A percentile compares a stretch with the other conserved stretches of the same genome.
Evolutionary conservation across 2,113 vertebrate genomes (phyloP).

Genomic region (Panurus biarmicus): DNA sequence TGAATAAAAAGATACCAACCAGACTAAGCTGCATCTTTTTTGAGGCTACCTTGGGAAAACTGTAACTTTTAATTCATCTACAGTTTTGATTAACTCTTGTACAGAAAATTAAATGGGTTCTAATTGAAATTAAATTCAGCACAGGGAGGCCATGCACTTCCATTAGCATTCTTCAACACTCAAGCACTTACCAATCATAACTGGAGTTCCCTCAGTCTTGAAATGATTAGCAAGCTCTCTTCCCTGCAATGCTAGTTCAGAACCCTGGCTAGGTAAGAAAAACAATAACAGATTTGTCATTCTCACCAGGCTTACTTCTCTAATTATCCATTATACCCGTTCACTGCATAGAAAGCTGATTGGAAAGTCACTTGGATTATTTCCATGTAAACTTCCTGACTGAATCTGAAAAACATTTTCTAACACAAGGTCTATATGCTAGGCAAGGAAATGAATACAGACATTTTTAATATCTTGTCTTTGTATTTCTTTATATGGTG

Average conservation of each 20-base stretch:
- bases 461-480: neutral
- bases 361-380: neutral
- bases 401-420: neutral
- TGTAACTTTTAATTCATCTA: neutral
- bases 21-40: neutral
- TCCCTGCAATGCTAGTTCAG: conserved; percentile 83
- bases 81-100: neutral
- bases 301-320: neutral
- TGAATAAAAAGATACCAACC: neutral
- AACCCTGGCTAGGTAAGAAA: conserved; percentile 80
- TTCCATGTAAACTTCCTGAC: neutral
- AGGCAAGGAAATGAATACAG: neutral
- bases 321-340: neutral
- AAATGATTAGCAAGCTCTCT: conserved; percentile 92
- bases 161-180: neutral
- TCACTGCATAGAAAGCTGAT: neutral
- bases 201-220: conserved; percentile 84
- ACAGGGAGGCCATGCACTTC: neutral
- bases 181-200: conserved; percentile 89
- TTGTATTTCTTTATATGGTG: neutral
- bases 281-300: neutral
- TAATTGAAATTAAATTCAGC: neutral
- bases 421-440: neutral
- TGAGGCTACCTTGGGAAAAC: neutral
- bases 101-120: neutral